Evolutionary conservation across 1,140 invertebrate species (phyloP).

Genomic region (Cherax quadricarinatus): DNA sequence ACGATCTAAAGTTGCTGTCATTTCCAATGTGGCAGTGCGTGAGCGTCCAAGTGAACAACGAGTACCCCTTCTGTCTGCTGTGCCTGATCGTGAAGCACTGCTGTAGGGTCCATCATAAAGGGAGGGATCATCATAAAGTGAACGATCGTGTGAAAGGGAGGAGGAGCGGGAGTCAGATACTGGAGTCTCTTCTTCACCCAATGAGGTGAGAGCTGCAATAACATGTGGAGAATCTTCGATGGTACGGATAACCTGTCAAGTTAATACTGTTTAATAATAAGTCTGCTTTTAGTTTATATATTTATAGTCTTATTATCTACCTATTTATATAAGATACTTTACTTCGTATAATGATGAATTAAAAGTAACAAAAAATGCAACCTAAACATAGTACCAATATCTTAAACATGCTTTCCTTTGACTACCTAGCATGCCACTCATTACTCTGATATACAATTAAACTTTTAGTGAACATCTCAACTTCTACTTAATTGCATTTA

Average conservation of each 20-base stretch:
- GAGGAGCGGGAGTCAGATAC: conserved; percentile 56
- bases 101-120: conserved; percentile 55
- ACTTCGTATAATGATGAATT: background rate
- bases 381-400: too few species aligned
- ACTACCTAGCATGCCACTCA: too few species aligned
- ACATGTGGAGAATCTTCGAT: conserved; percentile 67
- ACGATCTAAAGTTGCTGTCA: conserved; percentile 61
- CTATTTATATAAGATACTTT: background rate
- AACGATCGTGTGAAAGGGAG: conserved; percentile 49
- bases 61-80: conserved; percentile 47
- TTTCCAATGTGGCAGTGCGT: conserved; percentile 60
- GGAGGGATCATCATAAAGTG: conserved; percentile 58
- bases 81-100: conserved; percentile 60
- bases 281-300: background rate
- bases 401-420: too few species aligned
- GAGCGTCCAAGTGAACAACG: conserved; percentile 49
- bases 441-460: too few species aligned
- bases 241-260: conserved; percentile 56
- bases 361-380: background rate
- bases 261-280: background rate
- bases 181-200: conserved; percentile 55
- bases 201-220: conserved; percentile 46
- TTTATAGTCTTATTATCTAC: background rate
- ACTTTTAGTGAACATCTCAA: too few species aligned
- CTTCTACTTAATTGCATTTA: too few species aligned